phyloP scores from a whole-genome alignment of 1,140 invertebrate genomes.

The Chironomus tepperi region DNA sequence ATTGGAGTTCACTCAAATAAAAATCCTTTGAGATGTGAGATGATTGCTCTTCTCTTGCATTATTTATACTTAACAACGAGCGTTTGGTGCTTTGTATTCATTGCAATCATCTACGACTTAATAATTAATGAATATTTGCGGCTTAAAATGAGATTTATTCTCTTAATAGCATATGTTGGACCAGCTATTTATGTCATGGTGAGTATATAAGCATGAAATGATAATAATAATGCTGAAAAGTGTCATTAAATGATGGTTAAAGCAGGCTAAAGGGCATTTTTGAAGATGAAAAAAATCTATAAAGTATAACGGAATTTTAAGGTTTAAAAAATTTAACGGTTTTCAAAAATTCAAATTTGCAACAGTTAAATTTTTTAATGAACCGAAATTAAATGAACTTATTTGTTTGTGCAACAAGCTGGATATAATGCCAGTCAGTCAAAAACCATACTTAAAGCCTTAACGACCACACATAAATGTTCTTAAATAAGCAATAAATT shows the following conservation, averaged over 20 bases:
- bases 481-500: conserved; percentile 24
- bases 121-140: conserved; percentile 34
- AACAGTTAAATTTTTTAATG: too few relatives aligned
- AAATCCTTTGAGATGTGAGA: conserved; percentile 48
- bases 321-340: too few relatives aligned
- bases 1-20: conserved; percentile 50
- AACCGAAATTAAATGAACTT: too few relatives aligned
- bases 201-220: conserved; percentile 30
- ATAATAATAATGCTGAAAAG: too few relatives aligned
- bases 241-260: too few relatives aligned
- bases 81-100: conserved; percentile 54
- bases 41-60: conserved; percentile 54
- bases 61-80: conserved; percentile 57
- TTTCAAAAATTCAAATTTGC: too few relatives aligned
- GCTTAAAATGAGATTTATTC: conserved; percentile 42
- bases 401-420: too few relatives aligned
- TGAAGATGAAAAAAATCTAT: too few relatives aligned
- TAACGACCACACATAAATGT: background rate
- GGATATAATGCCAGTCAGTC: too few relatives aligned
- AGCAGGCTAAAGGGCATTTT: too few relatives aligned
- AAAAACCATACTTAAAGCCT: too few relatives aligned
- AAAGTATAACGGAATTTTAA: too few relatives aligned
- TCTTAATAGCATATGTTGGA: conserved; percentile 45
- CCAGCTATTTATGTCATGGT: conserved; percentile 49
- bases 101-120: conserved; percentile 40